phyloP scores from a whole-genome alignment of 2,888 invertebrate genomes.

The Oxycera nigricornis region DNA sequence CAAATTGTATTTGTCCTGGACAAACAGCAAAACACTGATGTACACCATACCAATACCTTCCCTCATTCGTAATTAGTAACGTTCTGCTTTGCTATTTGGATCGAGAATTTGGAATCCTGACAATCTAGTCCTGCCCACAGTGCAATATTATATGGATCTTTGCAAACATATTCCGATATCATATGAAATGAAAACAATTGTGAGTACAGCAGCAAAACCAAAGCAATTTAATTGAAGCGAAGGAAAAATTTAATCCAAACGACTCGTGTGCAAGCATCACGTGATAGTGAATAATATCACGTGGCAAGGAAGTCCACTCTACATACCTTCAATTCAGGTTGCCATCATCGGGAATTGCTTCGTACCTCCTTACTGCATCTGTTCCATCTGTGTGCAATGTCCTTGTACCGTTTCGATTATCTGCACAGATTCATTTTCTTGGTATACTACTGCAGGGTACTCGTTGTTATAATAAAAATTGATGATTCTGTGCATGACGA shows the following conservation, averaged over 20 bases:
- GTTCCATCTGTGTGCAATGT: conserved; percentile 15
- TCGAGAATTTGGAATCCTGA: neutral
- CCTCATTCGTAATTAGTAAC: conserved; percentile 22
- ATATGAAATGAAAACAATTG: conserved; percentile 18
- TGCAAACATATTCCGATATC: neutral
- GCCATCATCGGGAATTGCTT: neutral
- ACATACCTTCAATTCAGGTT: neutral
- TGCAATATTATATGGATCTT: neutral
- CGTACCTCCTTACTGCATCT: neutral
- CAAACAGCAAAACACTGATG: neutral
- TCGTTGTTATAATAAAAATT: too few species aligned
- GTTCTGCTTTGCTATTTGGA: neutral
- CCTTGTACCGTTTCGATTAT: too few species aligned
- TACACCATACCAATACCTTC: neutral
- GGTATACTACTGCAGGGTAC: too few species aligned
- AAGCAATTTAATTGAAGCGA: conserved; percentile 34
- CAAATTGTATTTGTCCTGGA: conserved; percentile 12
- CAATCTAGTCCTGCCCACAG: neutral
- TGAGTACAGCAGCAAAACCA: conserved; percentile 2
- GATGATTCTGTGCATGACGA: too few species aligned
- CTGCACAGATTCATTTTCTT: too few species aligned
- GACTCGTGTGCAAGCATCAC: conserved; percentile 41
- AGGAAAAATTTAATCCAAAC: conserved; percentile 40
- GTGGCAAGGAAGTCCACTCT: conserved; percentile 24
- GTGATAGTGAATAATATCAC: conserved; percentile 37